Conservation (phyloP, 2,888 invertebrate genomes). For the Epistrophe grossulariae region DNA sequence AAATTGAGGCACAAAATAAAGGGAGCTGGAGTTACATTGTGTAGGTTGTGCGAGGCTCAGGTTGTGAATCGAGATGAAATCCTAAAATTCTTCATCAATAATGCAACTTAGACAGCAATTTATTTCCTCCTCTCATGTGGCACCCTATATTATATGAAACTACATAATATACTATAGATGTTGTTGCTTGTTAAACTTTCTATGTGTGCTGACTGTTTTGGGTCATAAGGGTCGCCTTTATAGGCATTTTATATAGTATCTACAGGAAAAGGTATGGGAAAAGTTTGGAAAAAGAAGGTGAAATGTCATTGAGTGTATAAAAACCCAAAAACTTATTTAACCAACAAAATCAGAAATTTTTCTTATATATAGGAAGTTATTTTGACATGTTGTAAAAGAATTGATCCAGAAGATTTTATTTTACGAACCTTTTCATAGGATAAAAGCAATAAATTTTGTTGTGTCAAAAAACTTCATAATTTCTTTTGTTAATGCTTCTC, state of each 20-base stretch:
- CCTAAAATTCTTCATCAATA: conserved; percentile 46
- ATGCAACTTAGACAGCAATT: conserved; percentile 42
- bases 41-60: not conserved
- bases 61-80: conserved; percentile 29
- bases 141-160: not conserved
- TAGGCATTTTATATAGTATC: not conserved
- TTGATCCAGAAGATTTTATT: not conserved
- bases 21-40: not conserved
- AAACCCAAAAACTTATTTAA: not conserved
- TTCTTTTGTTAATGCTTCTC: not conserved
- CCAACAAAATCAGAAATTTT: not conserved
- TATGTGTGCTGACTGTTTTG: not conserved
- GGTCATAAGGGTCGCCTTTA: not conserved
- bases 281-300: not conserved
- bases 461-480: conserved; percentile 11
- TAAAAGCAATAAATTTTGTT: not conserved
- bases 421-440: not conserved
- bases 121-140: conserved; percentile 5
- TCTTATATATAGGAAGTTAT: not conserved
- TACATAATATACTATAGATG: not conserved
- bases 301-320: not conserved
- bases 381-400: not conserved
- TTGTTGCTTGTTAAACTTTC: conserved; percentile 14
- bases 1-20: not conserved
- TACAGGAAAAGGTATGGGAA: not conserved